Evolutionary conservation across 2,797 vertebrate species (phyloP).

Genomic region (Aphelocoma californica): DNA sequence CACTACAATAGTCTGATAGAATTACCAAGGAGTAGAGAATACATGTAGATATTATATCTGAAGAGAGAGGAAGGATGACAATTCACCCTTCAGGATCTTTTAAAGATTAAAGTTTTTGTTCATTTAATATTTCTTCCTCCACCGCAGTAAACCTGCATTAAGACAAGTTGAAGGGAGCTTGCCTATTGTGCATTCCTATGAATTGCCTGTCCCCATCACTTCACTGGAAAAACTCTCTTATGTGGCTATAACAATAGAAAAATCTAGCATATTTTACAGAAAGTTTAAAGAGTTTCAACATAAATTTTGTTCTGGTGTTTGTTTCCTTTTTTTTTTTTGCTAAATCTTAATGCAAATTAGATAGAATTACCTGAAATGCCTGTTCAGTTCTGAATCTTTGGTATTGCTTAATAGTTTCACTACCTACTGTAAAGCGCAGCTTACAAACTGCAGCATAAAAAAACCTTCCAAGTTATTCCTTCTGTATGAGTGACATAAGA

Average conservation of each 20-base stretch:
- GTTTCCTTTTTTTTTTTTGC: not conserved
- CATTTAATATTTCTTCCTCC: not conserved
- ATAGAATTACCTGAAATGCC: not conserved
- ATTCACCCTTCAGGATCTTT: not conserved
- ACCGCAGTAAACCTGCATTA: not conserved
- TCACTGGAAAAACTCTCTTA: not conserved
- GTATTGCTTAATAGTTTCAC: not conserved
- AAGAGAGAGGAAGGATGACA: not conserved
- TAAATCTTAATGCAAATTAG: not conserved
- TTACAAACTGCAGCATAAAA: not conserved
- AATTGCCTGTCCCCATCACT: not conserved
- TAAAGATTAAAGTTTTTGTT: not conserved
- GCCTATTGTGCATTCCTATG: not conserved
- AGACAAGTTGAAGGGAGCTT: not conserved
- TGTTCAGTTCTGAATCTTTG: not conserved
- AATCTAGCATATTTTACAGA: not conserved
- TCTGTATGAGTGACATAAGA: not conserved
- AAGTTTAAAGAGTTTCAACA: not conserved
- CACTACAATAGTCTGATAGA: not conserved
- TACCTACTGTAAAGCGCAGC: not conserved
- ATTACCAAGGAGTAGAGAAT: not conserved
- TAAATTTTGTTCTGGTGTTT: not conserved
- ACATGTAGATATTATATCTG: no score
- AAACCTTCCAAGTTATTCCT: not conserved
- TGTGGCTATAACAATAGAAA: not conserved